Evolutionary conservation across 2,888 invertebrate species (phyloP), one percentile per base, ranked within the genome.

Genomic region (Drosophila nr. medialis): DNA sequence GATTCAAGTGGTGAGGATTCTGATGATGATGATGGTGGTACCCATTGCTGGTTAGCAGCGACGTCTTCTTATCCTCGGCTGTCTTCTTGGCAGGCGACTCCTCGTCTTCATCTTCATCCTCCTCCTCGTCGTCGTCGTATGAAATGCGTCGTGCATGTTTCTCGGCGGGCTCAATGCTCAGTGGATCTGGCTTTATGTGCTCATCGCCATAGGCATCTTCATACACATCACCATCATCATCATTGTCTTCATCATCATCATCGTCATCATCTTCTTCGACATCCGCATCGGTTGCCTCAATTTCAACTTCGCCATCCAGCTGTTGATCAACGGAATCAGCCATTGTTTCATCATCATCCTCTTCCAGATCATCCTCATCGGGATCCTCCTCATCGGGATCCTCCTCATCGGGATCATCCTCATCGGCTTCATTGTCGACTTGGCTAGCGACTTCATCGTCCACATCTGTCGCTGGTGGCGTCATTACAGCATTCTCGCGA

Each of bases 321-420:
- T 72, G 70, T 15, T 83, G 84, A 24, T 89, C 90, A 29, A 83
- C 79, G 2, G 90, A 90, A 55, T 90, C 90, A 1, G 87, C 87
- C 72, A 91, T 82, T 11, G 90, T 88, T 42, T 89, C 89, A 58
- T 91, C 68, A 27, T 80, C 90, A 3, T 80, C 90, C 10, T 89
- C 88, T 30, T 86, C 62, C 18, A 71, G 86, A 7, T 69, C 81
- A 24, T 72, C 82, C 38, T 78, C 30, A 51, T 51, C 32, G 6
- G 42, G 8, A 30, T 30, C 24, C 15, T 27, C 21, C 15, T 36
- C 36, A 36, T 36, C 36, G 36, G 36, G 36, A 29, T 50, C 13
- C 13, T 45, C 42, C 48, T 45, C 45, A 13, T 45, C 45, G 81
- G 38, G 36, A 29, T 50, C 13, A 24, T 45, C 42, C 48, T 45